These are phyloP conservation scores for Bovichtus diacanthus DNA, from an alignment of 2,797 vertebrate species.

Conservation along the genomic window DNA sequence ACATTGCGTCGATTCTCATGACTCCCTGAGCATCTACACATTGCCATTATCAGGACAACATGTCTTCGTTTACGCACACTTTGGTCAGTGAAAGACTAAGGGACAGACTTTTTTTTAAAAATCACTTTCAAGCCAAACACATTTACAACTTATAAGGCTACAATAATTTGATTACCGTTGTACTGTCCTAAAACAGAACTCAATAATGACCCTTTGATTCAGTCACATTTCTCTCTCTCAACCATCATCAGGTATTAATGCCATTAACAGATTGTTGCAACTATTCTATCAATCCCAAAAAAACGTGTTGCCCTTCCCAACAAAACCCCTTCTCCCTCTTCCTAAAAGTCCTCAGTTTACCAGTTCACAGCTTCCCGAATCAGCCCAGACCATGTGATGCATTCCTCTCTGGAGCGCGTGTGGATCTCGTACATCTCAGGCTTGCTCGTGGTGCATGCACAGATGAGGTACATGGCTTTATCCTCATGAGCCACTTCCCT, in stretches of 20 bases:
- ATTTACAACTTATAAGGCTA: neutral
- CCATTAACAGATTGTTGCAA: neutral
- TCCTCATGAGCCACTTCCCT: conserved; percentile 93
- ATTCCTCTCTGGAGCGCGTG: conserved; percentile 88
- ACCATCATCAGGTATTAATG: neutral
- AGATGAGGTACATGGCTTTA: conserved; percentile 94
- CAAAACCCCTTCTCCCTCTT: neutral
- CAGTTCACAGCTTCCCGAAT: conserved; percentile 90
- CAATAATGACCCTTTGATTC: neutral
- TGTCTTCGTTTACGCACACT: neutral
- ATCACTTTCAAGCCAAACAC: neutral
- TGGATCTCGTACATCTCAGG: conserved; percentile 96
- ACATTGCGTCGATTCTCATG: neutral
- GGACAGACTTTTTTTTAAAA: no score
- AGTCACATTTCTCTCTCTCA: neutral
- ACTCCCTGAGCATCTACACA: neutral
- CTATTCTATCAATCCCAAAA: neutral
- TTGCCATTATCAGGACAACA: neutral
- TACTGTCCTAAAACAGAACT: neutral
- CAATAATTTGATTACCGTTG: neutral
- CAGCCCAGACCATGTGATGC: conserved; percentile 87
- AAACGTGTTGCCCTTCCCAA: neutral
- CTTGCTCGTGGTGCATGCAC: conserved; percentile 81
- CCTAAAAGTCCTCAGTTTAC: conserved; percentile 70
- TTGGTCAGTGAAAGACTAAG: no score